These are phyloP conservation scores for Myzus persicae DNA, from an alignment of 1,140 invertebrate species.

Conservation along the genomic window DNA sequence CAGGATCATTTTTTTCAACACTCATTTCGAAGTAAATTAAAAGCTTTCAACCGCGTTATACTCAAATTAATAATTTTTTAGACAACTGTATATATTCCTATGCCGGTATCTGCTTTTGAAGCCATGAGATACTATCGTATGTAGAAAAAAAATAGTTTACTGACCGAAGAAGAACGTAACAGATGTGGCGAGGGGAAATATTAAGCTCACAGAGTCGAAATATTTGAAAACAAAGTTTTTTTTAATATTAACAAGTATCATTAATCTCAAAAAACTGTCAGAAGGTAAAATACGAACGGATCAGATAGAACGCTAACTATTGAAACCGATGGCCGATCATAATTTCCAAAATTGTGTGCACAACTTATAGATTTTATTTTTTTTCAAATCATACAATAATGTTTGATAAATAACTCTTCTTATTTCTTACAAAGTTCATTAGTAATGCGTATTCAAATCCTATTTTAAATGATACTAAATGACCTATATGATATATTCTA, in stretches of 20 bases:
- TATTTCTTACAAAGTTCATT: neutral
- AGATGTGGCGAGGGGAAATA: neutral
- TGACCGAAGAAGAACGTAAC: neutral
- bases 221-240: neutral
- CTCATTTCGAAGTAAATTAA: neutral
- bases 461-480: neutral
- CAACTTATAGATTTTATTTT: neutral
- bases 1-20: neutral
- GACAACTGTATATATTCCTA: neutral
- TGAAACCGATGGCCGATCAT: neutral
- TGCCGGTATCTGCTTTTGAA: neutral
- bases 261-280: slow-evolving; percentile 30
- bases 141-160: neutral
- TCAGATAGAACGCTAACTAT: neutral
- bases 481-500: no score
- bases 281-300: slow-evolving; percentile 6
- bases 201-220: neutral
- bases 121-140: neutral
- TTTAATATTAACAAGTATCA: slow-evolving; percentile 12
- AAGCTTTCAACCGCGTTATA: neutral
- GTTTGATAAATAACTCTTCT: neutral
- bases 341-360: neutral
- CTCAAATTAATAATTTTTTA: neutral
- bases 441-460: neutral
- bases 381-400: neutral